phyloP scores from a whole-genome alignment of 2,113 vertebrate species.

The Ailuropoda melanoleuca region DNA sequence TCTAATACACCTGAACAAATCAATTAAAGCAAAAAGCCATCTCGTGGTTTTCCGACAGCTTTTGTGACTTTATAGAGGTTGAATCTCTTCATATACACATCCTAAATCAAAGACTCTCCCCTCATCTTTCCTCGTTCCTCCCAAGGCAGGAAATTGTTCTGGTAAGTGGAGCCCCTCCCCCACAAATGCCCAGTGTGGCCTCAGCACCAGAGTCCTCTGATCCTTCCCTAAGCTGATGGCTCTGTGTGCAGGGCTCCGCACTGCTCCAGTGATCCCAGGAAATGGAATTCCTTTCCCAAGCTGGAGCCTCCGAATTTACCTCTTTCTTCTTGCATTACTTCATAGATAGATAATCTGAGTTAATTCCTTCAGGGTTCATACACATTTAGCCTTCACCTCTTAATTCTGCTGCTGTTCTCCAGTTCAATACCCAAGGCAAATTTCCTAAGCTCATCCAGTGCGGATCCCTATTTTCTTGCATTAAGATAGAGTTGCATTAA shows the following conservation, averaged over 20 bases:
- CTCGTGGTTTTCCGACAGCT: constrained; percentile 4
- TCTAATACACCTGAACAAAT: constrained; percentile 3
- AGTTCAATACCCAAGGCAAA: constrained; percentile 37
- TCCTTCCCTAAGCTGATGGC: not conserved
- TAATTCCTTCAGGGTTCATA: constrained; percentile 48
- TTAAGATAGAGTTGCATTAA: constrained; percentile 5
- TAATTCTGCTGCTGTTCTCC: not conserved
- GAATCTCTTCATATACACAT: not conserved
- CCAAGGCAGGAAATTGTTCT: constrained; percentile 53
- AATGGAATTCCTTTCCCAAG: constrained; percentile 67
- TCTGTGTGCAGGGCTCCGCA: not conserved
- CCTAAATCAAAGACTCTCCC: not conserved
- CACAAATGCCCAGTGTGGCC: not conserved
- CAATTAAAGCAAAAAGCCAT: constrained; percentile 29
- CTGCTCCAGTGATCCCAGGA: constrained; percentile 60
- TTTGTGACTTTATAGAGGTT: constrained; percentile 15
- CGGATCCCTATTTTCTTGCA: not conserved
- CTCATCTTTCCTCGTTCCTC: not conserved
- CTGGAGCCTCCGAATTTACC: not conserved
- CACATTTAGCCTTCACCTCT: constrained; percentile 22
- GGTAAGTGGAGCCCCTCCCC: not conserved
- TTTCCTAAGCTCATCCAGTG: constrained; percentile 28
- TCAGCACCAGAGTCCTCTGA: not conserved
- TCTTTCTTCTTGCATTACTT: constrained; percentile 65
- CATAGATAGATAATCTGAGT: constrained; percentile 6